These are phyloP conservation scores for Ganaspis brasiliensis DNA, from an alignment of 2,888 invertebrate species.

Conservation along the genomic window DNA sequence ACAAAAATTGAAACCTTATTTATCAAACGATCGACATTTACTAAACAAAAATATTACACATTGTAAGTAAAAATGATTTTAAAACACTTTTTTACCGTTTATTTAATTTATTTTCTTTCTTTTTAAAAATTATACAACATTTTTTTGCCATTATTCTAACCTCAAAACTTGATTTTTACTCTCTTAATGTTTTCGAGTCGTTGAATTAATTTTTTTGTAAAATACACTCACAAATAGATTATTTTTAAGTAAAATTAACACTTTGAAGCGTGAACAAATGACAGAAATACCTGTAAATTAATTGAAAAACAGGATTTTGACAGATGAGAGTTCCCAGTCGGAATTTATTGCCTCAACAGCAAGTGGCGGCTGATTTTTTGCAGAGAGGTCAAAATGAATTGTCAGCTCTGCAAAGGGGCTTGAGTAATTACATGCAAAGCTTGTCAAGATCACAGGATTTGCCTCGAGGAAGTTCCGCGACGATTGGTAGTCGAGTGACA, in stretches of 20 bases:
- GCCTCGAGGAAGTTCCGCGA: slow-evolving; percentile 24
- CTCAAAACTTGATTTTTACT: no score
- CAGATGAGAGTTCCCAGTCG: slow-evolving; percentile 36
- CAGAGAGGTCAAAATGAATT: slow-evolving; percentile 10
- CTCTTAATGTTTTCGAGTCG: no score
- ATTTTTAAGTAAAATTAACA: background rate
- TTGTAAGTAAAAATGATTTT: background rate
- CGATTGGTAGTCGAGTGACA: background rate
- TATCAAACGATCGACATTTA: background rate
- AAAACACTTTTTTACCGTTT: no score
- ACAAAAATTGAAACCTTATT: background rate
- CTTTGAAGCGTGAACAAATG: background rate
- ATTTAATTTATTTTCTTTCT: background rate
- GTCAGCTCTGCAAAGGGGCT: slow-evolving; percentile 28
- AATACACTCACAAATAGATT: no score
- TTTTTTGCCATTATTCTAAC: no score
- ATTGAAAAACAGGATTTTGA: background rate
- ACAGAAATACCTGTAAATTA: background rate
- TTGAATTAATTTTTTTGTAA: no score
- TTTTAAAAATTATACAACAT: no score
- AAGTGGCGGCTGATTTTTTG: slow-evolving; percentile 18
- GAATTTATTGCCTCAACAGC: slow-evolving; percentile 7
- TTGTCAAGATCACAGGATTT: slow-evolving; percentile 28
- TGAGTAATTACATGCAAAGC: slow-evolving; percentile 28
- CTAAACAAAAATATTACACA: background rate